Base-by-base conservation (phyloP, 2,113 vertebrate genomes). In the Ceyx cyanopectus region DNA sequence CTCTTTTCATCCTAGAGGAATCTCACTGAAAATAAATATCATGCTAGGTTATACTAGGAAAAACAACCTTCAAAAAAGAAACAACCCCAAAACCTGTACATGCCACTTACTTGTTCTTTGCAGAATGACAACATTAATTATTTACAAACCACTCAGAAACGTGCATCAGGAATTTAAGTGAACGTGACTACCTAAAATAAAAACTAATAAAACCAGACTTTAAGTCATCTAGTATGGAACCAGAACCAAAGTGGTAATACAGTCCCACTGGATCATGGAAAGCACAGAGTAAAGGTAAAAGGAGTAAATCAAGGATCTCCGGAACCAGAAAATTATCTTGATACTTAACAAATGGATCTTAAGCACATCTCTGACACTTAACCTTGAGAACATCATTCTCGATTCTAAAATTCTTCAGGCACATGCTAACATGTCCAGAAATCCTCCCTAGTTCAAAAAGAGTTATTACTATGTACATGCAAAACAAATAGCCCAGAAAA, bases 371-470 rank as follows among this genome's bases (percentile, higher is more conserved):
- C 22, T 70, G 19, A 37, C 17, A 43, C 6, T 60, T 75, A 75
- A 61, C 3, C 2, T 57, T 70, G 27, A 30, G 48, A 91, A 41
- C 3, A 37, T 12, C 9, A 60, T 76, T 92, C 41, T 26, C 58
- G 15, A 67, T 54, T 32, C 18, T 60, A 54, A 50, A 13, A 32
- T 66, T 67, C 30, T 51, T 85, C 75, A 81, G 32, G 29, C 11
- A 48, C 7, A 7, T 4, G 1, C 1, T 62, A 23, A 24, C 0
- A 1, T 27, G 4, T 15, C 26, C 32, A 48, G n/a, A n/a, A n/a
- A n/a, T n/a, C n/a, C n/a, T n/a, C n/a, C n/a, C n/a, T n/a, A n/a
- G n/a, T 67, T 30, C 66, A 82, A 30, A 76, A 65, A 6, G 30
- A 58, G 5, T 6, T 69, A 7, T 73, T 43, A 22, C 9, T 46